A percentile compares a stretch with the other conserved stretches of the same genome.
Evolutionary conservation across 2,113 vertebrate genomes (phyloP).

Genomic region (rabbit (Oryctolagus cuniculus)): mOryCun1.1 NC_091432.1:209194501-209195000

Average conservation of each 20-base stretch:
- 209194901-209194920: conserved; percentile 59
- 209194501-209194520: background rate
- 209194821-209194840: background rate
- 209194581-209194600: background rate
- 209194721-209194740: conserved; percentile 4
- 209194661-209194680: background rate
- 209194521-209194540: conserved; percentile 7
- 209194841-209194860: conserved; percentile 19
- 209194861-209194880: conserved; percentile 55
- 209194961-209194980: conserved; percentile 71
- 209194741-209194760: background rate
- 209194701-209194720: background rate
- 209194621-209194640: conserved; percentile 23
- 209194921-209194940: conserved; percentile 30
- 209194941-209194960: conserved; percentile 38
- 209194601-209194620: background rate
- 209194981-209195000: conserved; percentile 94
- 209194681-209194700: conserved; percentile 35
- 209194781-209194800: background rate
- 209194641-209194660: conserved; percentile 9
- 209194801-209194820: conserved; percentile 52
- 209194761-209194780: background rate
- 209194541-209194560: background rate
- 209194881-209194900: background rate
- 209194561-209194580: conserved; percentile 30